A percentile compares a stretch with the other conserved stretches of the same genome.
Conservation (phyloP, 2,797 vertebrate species). For the Astyanax mexicanus region DNA sequence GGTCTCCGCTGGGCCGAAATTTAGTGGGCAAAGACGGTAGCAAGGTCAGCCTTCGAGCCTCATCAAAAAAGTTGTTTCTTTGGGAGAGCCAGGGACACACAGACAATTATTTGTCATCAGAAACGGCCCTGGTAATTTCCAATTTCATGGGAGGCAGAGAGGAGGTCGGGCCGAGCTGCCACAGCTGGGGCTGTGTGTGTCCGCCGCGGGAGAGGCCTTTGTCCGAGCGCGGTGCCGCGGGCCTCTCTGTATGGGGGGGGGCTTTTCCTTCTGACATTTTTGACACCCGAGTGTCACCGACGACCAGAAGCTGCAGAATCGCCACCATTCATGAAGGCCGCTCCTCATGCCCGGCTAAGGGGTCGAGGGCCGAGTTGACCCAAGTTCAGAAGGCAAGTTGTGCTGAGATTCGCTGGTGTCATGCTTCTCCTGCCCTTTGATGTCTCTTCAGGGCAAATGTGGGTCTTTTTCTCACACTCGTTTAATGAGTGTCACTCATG, state of each 20-base stretch:
- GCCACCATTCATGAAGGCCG: slow-evolving; percentile 60
- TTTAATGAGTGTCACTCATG: slow-evolving; percentile 54
- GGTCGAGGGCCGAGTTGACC: slow-evolving; percentile 47
- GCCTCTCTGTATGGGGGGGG: slow-evolving; percentile 57
- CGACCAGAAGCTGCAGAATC: slow-evolving; percentile 67
- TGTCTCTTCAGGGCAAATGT: slow-evolving; percentile 56
- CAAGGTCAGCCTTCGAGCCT: slow-evolving; percentile 50
- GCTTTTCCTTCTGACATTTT: slow-evolving; percentile 54
- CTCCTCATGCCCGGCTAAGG: slow-evolving; percentile 50
- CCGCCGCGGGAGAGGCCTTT: slow-evolving; percentile 54
- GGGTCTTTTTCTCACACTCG: slow-evolving; percentile 57
- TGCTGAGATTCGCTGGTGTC: slow-evolving; percentile 57
- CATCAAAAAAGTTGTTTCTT: slow-evolving; percentile 56
- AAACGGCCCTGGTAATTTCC: slow-evolving; percentile 64
- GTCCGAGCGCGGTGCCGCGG: slow-evolving; percentile 56
- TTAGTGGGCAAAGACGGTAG: slow-evolving; percentile 49
- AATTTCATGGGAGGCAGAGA: slow-evolving; percentile 69
- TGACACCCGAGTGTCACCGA: slow-evolving; percentile 61
- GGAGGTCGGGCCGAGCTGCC: slow-evolving; percentile 51
- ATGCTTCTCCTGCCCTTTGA: slow-evolving; percentile 59
- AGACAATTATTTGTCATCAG: slow-evolving; percentile 65
- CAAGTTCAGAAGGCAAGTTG: slow-evolving; percentile 54
- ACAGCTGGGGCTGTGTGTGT: slow-evolving; percentile 55
- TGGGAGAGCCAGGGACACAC: slow-evolving; percentile 54
- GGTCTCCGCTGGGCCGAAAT: slow-evolving; percentile 41